Evolutionary conservation across 2,888 invertebrate genomes (phyloP), one percentile per base, ranked within the genome.

Genomic region (Dryocosmus kuriphilus): DNA sequence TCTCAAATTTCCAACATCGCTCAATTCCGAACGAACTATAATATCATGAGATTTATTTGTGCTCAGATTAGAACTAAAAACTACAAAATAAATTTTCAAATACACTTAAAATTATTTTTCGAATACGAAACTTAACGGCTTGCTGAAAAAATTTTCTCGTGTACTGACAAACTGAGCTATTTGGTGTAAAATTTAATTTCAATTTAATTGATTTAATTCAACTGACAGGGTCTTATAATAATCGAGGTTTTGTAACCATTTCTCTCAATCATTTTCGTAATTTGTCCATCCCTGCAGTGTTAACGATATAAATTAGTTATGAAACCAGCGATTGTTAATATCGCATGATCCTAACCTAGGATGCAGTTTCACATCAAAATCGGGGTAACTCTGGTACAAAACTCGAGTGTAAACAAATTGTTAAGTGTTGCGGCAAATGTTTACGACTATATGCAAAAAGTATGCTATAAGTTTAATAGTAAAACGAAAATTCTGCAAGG

Each of bases 221-320:
- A 24, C n/a, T 9, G 9, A 57, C 22, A n/a, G 5, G 6, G 19
- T 30, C 5, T 27, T 41, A 4, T 41, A 41, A 67, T 46, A 41
- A 51, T 27, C 8, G 19, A 71, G 22, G 30, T 24, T 14, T 0
- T 27, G 27, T 46, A 51, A 71, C 51, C 11, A 38, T 6, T 71
- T 71, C n/a, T 19, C 9, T 32, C 51, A 32, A 14, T 71, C 46
- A 51, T 71, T 27, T 38, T 9, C 11, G 1, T 71, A 51, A 71
- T 51, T 71, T 71, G 30, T 71, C 30, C 71, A 71, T 71, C 71
- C 51, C 71, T 51, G 22, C 71, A 51, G n/a, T 51, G 30, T 71
- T 71, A 71, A 51, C 14, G 6, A 71, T 71, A 71, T 51, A 51
- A 51, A 71, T 71, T 71, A 71, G 30, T 71, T 71, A 71, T 71